phyloP scores from a whole-genome alignment of 2,888 invertebrate species.

The Aporophyla lueneburgensis region DNA sequence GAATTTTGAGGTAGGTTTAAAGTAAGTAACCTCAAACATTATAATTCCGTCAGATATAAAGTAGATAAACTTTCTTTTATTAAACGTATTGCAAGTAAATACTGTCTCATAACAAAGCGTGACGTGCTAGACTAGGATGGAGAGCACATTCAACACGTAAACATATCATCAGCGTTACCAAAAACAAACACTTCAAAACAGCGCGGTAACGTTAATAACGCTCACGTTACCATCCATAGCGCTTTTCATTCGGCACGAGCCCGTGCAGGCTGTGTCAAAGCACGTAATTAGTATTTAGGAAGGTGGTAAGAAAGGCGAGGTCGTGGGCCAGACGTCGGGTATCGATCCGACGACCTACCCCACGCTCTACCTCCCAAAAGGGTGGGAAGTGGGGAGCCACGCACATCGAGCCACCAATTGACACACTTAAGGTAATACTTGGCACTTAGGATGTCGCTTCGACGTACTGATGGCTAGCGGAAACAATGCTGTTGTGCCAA shows the following conservation, averaged over 20 bases:
- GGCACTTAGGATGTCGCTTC: conserved; percentile 83
- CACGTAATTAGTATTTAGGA: conserved; percentile 91
- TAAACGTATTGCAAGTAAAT: conserved; percentile 18
- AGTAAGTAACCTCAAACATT: background rate
- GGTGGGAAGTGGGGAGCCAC: conserved; percentile 83
- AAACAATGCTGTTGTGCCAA: conserved; percentile 55
- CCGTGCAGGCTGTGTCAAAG: conserved; percentile 90
- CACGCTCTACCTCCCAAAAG: conserved; percentile 82
- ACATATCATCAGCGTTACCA: conserved; percentile 77
- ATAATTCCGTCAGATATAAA: background rate
- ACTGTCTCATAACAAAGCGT: conserved; percentile 55
- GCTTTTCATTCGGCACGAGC: conserved; percentile 87
- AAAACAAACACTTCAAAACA: conserved; percentile 82
- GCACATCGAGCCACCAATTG: conserved; percentile 90
- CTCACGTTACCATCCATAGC: conserved; percentile 84
- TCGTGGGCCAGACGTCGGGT: conserved; percentile 92
- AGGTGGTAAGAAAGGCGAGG: conserved; percentile 91
- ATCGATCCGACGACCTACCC: conserved; percentile 92
- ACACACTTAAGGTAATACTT: conserved; percentile 90
- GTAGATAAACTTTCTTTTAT: background rate
- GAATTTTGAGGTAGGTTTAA: background rate
- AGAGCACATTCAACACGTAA: conserved; percentile 71
- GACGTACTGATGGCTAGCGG: conserved; percentile 74
- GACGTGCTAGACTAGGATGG: conserved; percentile 36
- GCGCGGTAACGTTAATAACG: conserved; percentile 85